phyloP scores from a whole-genome alignment of 2,888 invertebrate genomes.

The Ornithoptera priamus region DNA sequence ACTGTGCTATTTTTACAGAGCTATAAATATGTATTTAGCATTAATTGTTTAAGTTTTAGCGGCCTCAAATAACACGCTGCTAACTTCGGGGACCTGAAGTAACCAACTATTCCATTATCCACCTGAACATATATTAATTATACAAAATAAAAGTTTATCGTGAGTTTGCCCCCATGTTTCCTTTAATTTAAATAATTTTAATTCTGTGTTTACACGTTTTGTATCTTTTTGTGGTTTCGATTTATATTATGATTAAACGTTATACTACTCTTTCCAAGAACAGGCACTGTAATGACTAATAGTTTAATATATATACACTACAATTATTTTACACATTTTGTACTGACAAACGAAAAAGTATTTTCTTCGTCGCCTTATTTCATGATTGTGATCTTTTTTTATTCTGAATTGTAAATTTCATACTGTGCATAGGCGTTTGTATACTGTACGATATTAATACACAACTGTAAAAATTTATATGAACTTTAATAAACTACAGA shows the following conservation, averaged over 20 bases:
- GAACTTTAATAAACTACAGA: too few relatives aligned
- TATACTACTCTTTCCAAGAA: not conserved
- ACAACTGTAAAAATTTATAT: too few relatives aligned
- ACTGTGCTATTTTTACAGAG: not conserved
- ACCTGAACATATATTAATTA: slow-evolving; percentile 35
- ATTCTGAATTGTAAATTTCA: too few relatives aligned
- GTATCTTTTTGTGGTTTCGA: not conserved
- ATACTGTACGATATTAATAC: too few relatives aligned
- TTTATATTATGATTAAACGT: not conserved
- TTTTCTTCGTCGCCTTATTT: too few relatives aligned
- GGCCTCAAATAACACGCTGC: not conserved
- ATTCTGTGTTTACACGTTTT: too few relatives aligned
- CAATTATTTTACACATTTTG: too few relatives aligned
- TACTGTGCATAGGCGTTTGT: too few relatives aligned
- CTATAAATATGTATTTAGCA: not conserved
- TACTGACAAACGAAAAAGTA: too few relatives aligned
- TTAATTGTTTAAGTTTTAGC: slow-evolving; percentile 7
- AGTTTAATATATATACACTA: too few relatives aligned
- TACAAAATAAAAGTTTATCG: not conserved
- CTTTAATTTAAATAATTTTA: not conserved
- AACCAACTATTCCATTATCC: slow-evolving; percentile 57
- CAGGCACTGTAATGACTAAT: not conserved
- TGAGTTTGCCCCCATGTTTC: not conserved
- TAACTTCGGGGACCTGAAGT: slow-evolving; percentile 52
- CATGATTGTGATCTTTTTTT: too few relatives aligned